Base-by-base conservation (phyloP, 1,140 invertebrate species). In the Macrotrachela quadricornifera region DNA sequence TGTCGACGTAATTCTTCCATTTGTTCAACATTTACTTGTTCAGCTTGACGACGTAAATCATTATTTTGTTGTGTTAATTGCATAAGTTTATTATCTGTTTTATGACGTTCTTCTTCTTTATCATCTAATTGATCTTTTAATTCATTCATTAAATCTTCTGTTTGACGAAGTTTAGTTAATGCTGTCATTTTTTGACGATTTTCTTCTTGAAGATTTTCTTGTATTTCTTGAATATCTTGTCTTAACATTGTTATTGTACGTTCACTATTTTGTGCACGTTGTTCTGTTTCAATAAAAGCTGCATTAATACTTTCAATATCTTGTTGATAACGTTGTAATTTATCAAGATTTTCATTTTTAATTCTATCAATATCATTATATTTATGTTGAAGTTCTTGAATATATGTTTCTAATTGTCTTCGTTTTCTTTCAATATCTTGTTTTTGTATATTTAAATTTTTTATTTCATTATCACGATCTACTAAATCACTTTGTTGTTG, bases 1-100 rank as follows among this genome's bases (percentile, higher is more conserved):
- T 88, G 85, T 74, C 95, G 95, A 59, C 82, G 79, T 51, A 78
- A 77, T 64, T 95, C 88, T 64, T 96, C 91, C 2, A 91, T 72
- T 14, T 77, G 79, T 36, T 78, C 76, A 30, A 30, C 21, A 30
- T 30, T 30, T 4, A 30, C 21, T 0, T 82, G 76, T 39, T 79
- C 75, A 63, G 87, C 83, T 63, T 84, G 85, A 69, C 91, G 92
- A 71, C 90, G 91, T 0, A 80, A 77, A 58, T 95, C 88, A 43
- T 59, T 56, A 46, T 73, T 59, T 63, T 72, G 53, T n/a, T 56
- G 39, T 13, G 74, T 81, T 0, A 86, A 63, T 18, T 75, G 74
- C 15, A 74, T 67, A 13, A 90, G 67, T 71, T 86, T 82, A 68
- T 85, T 87, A 60, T 90, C 84, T 14, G 86, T 68, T 57, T 80